A percentile compares a stretch with the other conserved stretches of the same genome.
phyloP scores from a whole-genome alignment of 2,797 vertebrate species.

The Xenopus petersii region DNA sequence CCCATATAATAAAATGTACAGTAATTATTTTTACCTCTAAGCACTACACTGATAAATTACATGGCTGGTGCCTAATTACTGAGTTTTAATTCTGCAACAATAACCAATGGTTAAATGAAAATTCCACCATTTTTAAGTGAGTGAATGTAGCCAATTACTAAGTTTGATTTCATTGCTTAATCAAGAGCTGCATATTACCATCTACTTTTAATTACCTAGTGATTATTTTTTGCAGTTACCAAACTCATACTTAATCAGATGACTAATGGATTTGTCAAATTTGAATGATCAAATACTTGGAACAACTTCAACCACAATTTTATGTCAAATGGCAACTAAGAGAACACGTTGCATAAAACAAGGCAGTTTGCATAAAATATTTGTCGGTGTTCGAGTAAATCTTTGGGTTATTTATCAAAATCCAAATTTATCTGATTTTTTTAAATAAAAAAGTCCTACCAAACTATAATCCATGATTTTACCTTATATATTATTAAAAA shows the following conservation, averaged over 20 bases:
- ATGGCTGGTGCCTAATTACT: slow-evolving; percentile 4
- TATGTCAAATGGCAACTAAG: slow-evolving; percentile 18
- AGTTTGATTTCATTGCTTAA: slow-evolving; percentile 25
- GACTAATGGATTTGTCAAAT: slow-evolving; percentile 31
- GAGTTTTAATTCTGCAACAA: background rate
- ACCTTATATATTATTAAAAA: too few relatives aligned
- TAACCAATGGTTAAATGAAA: slow-evolving; percentile 1
- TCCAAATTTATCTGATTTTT: too few relatives aligned
- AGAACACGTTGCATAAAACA: background rate
- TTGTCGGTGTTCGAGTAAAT: too few relatives aligned
- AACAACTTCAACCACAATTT: slow-evolving; percentile 18
- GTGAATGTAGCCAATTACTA: slow-evolving; percentile 34
- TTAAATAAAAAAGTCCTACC: too few relatives aligned
- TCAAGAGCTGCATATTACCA: slow-evolving; percentile 29
- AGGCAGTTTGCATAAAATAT: too few relatives aligned
- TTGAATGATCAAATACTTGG: slow-evolving; percentile 28
- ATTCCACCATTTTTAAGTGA: background rate
- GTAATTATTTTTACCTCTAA: background rate
- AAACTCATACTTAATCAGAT: slow-evolving; percentile 9
- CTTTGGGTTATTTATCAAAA: too few relatives aligned
- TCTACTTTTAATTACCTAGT: slow-evolving; percentile 29
- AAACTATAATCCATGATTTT: too few relatives aligned
- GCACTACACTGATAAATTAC: slow-evolving; percentile 14
- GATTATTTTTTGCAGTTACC: slow-evolving; percentile 3
- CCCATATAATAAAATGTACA: background rate